Percentiles rank a stretch among this genome's conserved stretches.
Conservation (phyloP, 2,888 invertebrate species). For the Stenurella melanura region DNA sequence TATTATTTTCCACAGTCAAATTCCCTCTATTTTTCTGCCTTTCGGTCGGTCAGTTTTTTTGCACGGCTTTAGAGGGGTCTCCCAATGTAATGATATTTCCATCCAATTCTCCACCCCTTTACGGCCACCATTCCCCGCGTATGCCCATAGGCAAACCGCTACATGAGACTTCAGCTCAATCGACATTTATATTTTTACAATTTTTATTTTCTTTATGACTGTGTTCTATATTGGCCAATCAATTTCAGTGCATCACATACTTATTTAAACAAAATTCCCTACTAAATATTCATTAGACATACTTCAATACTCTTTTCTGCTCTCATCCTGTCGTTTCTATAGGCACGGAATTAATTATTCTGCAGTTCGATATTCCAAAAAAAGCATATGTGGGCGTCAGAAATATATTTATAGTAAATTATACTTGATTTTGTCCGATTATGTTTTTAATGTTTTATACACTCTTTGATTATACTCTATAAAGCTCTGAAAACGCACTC, state of each 20-base stretch:
- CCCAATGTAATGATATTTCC: slow-evolving; percentile 74
- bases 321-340: neutral
- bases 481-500: no score
- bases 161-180: slow-evolving; percentile 63
- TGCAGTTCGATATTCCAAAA: neutral
- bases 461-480: no score
- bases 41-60: slow-evolving; percentile 72
- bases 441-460: no score
- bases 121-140: slow-evolving; percentile 63
- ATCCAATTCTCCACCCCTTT: slow-evolving; percentile 70
- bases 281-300: slow-evolving; percentile 50
- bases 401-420: slow-evolving; percentile 5
- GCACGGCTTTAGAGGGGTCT: slow-evolving; percentile 70
- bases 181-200: slow-evolving; percentile 64
- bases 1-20: slow-evolving; percentile 75
- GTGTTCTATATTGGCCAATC: slow-evolving; percentile 62
- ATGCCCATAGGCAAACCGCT: slow-evolving; percentile 55
- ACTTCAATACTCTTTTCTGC: slow-evolving; percentile 19
- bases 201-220: slow-evolving; percentile 59
- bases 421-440: neutral
- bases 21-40: slow-evolving; percentile 74
- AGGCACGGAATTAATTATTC: neutral
- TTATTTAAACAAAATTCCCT: slow-evolving; percentile 51
- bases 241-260: slow-evolving; percentile 55
- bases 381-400: neutral